Base-by-base conservation (phyloP, 2,113 vertebrate genomes). In the Cyanoderma ruficeps region DNA sequence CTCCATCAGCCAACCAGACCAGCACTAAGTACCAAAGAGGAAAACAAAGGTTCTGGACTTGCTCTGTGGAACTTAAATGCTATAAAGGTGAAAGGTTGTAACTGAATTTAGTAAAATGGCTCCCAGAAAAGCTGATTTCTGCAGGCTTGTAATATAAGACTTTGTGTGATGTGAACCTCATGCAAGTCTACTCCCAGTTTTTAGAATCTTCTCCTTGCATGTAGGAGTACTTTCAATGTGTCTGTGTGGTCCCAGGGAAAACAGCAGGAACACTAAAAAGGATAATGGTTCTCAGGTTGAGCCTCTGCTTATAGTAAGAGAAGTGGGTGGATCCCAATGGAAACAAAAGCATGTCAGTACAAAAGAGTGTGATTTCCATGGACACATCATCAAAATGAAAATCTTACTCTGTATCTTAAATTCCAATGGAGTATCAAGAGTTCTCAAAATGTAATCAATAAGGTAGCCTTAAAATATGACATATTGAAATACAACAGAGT, bases 381-480 rank as follows among this genome's bases (percentile, higher is more conserved):
- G 47, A 35, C 37, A 46, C 53, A 53, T 60, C 46, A 35, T 81
- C 55, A 33, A 71, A 69, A 81, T 64, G 47, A 92, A 91, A 93
- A 61, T 60, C 61, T 85, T 83, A 21, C 18, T 52, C 25, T 85
- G 47, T 65, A 77, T 71, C 80, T 87, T 79, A 68, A 90, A 74
- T 68, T 90, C 31, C 68, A 53, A 23, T 61, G 60, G 61, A 90
- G 47, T 89, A 85, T 72, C 53, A 89, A 27, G 57, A 89, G 33
- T 94, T 90, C 82, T 93, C 50, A 83, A 70, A 67, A 78, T 37
- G 37, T 57, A 70, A 96, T 96, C 86, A 69, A 91, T 96, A 88
- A 76, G 18, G 35, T 47, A 44, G 53, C 42, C 87, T 93, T 94
- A 93, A 94, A 94, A 88, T 84, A 94, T 85, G 77, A 82, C 77